Evolutionary conservation across 2,888 invertebrate genomes (phyloP).

Genomic region (Reticulitermes lucifugus): DNA sequence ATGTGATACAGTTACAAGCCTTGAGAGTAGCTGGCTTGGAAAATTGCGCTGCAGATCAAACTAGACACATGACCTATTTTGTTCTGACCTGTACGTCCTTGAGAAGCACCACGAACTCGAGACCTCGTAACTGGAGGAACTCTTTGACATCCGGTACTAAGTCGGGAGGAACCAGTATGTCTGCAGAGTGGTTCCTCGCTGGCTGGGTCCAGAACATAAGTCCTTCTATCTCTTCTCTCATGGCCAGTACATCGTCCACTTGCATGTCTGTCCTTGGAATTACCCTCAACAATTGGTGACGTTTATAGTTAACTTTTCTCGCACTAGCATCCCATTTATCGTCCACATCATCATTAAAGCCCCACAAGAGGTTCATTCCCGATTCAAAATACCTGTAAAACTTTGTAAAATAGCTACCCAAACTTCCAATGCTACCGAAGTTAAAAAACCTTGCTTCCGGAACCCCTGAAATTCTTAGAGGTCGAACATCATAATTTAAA

Average conservation of each 20-base stretch:
- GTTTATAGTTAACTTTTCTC: conserved; percentile 60
- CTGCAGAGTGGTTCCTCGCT: conserved; percentile 69
- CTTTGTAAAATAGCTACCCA: neutral
- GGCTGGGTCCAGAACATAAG: conserved; percentile 73
- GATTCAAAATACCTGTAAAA: conserved; percentile 8
- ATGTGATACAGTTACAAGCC: neutral
- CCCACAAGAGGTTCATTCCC: neutral
- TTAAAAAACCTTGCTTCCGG: neutral
- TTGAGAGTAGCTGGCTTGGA: neutral
- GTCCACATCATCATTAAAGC: neutral
- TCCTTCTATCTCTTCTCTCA: conserved; percentile 64
- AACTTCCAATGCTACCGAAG: neutral
- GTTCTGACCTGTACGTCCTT: conserved; percentile 76
- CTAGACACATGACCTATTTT: neutral
- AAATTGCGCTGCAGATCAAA: neutral
- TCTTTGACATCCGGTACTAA: conserved; percentile 70
- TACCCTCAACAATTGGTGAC: conserved; percentile 60
- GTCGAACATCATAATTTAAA: neutral
- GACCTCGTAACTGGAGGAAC: conserved; percentile 71
- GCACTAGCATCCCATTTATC: neutral
- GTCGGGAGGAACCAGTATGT: conserved; percentile 79
- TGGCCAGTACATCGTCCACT: conserved; percentile 63
- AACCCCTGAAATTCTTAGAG: neutral
- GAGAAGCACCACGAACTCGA: conserved; percentile 75
- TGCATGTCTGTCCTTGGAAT: conserved; percentile 64